A percentile compares a stretch with the other conserved stretches of the same genome.
Evolutionary conservation across 2,797 vertebrate species (phyloP).

Genomic region (Hippocampus kuda): DNA sequence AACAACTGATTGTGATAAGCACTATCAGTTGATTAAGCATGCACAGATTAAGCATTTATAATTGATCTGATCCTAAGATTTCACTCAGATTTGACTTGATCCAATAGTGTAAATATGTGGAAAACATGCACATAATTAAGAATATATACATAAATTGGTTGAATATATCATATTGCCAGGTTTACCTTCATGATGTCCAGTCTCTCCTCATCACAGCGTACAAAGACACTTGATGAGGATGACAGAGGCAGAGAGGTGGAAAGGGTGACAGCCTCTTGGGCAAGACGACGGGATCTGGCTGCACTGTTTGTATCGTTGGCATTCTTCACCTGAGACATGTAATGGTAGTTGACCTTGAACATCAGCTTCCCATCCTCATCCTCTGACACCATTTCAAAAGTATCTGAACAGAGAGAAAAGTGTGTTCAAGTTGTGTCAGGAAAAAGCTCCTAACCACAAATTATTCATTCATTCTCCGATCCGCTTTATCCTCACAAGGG

Average conservation of each 20-base stretch:
- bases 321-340: constrained; percentile 99
- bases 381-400: constrained; percentile 98
- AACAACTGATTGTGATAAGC: neutral
- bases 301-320: constrained; percentile 94
- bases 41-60: neutral
- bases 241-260: constrained; percentile 96
- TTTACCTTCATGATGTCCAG: constrained; percentile 98
- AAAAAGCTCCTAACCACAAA: neutral
- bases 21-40: neutral
- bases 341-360: constrained; percentile 98
- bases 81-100: neutral
- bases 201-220: constrained; percentile 93
- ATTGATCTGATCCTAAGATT: neutral
- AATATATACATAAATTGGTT: neutral
- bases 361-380: constrained; percentile 93
- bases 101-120: neutral
- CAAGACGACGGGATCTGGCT: constrained; percentile 86
- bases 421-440: neutral
- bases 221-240: constrained; percentile 92
- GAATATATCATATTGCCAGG: neutral
- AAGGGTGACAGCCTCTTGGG: constrained; percentile 95
- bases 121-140: neutral
- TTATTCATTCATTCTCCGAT: too few relatives aligned
- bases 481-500: too few relatives aligned
- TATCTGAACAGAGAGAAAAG: constrained; percentile 67